Evolutionary conservation across 2,113 vertebrate genomes (phyloP), one percentile per base, ranked within the genome.

Genomic region (Pluvialis apricaria): DNA sequence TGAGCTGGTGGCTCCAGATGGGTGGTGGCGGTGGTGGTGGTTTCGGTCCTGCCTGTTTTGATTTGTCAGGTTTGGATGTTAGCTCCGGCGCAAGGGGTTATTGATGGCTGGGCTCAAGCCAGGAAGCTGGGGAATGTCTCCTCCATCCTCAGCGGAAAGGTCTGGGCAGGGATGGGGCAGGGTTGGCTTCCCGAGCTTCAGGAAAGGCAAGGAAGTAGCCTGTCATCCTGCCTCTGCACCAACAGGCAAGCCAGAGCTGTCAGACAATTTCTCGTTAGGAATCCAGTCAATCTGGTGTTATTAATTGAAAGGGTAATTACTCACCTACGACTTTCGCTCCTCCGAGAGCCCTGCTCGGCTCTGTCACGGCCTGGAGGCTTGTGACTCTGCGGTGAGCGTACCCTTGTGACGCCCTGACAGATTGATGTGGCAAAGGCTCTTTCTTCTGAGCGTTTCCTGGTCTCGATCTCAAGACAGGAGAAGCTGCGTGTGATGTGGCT

Each of bases 241-340:
- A 72, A n/a, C 36, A 20, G 47, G 49, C 21, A 8, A 69, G 38
- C 31, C 31, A 24, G 84, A 57, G 73, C 84, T 69, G 20, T 57
- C 86, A 57, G 49, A 42, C 49, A 32, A 1, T 26, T 81, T 38
- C 60, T 83, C 2, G 0, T 40, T 68, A 92, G 84, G 83, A 94
- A 95, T 84, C 80, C 72, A 34, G 81, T 78, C 89, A 72, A 13
- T 94, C 73, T 7, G 12, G 65, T 85, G 66, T 76, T 60, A 65
- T 11, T 90, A 91, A 91, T 47, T 47, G 40, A 72, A 40, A 66
- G 58, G 49, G 15, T 88, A 61, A 93, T 92, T 92, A 87, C 77
- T 96, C 80, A 88, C 47, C 49, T 21, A 3, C 3, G 5, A 36
- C 49, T 92, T 32, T 4, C 22, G n/a, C 58, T 80, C 76, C 58